Evolutionary conservation across 2,888 invertebrate genomes (phyloP).

Genomic region (Lutraria lutraria): DNA sequence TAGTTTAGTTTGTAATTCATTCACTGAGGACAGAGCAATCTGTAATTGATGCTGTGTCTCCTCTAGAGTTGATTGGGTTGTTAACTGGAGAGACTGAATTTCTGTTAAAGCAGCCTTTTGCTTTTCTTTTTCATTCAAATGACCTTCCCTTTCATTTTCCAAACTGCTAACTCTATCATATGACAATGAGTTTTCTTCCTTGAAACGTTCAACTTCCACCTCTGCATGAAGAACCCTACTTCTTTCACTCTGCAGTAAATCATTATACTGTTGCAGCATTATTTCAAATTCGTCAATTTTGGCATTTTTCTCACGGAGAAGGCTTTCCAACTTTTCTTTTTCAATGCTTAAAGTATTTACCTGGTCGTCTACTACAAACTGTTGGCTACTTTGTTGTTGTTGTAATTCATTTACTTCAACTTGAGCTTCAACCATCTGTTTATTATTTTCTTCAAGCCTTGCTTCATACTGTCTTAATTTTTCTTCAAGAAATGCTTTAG

Average conservation of each 20-base stretch:
- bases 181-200: constrained; percentile 33
- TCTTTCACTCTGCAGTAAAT: constrained; percentile 34
- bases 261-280: constrained; percentile 43
- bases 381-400: constrained; percentile 16
- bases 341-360: constrained; percentile 20
- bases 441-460: constrained; percentile 39
- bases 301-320: constrained; percentile 30
- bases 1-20: constrained; percentile 30
- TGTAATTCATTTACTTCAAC: constrained; percentile 22
- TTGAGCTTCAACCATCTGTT: constrained; percentile 14
- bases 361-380: constrained; percentile 30
- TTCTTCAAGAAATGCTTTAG: constrained; percentile 53
- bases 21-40: constrained; percentile 24
- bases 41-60: constrained; percentile 51
- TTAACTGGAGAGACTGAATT: constrained; percentile 9
- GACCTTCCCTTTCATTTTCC: constrained; percentile 32
- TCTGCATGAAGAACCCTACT: constrained; percentile 27
- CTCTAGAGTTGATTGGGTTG: constrained; percentile 46
- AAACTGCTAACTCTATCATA: constrained; percentile 18
- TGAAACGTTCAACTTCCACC: constrained; percentile 36
- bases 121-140: constrained; percentile 28
- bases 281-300: constrained; percentile 32
- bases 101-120: constrained; percentile 12
- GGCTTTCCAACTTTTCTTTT: constrained; percentile 24
- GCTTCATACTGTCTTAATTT: constrained; percentile 43